Conservation (phyloP, 2,797 vertebrate species). For the Anguilla obscura region DNA sequence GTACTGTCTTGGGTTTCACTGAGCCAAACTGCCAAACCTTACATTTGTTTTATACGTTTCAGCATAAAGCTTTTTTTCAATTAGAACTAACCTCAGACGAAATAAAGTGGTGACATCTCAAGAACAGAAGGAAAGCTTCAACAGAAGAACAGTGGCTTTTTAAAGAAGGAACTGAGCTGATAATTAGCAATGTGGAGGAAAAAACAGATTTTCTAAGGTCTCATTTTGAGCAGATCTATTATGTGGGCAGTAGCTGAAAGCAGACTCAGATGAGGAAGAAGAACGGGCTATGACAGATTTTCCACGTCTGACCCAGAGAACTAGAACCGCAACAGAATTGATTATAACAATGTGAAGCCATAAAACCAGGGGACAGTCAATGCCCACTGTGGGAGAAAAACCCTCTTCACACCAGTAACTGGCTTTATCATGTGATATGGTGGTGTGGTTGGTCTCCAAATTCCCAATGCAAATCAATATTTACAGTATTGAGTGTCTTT, state of each 20-base stretch:
- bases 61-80: neutral
- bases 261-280: neutral
- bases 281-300: neutral
- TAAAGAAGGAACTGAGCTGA: neutral
- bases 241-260: neutral
- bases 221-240: neutral
- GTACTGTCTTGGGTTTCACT: neutral
- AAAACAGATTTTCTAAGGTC: neutral
- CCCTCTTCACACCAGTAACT: neutral
- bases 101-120: neutral
- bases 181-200: neutral
- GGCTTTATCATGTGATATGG: neutral
- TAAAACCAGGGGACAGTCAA: neutral
- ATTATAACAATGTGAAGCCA: neutral
- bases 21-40: neutral
- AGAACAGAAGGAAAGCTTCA: neutral
- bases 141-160: neutral
- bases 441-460: neutral
- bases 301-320: neutral
- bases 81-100: neutral
- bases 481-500: constrained; percentile 23
- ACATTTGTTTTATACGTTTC: neutral
- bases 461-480: constrained; percentile 29
- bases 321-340: neutral
- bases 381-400: neutral